Evolutionary conservation across 2,888 invertebrate genomes (phyloP), one percentile per base, ranked within the genome.

Genomic region (Thera obeliscata): DNA sequence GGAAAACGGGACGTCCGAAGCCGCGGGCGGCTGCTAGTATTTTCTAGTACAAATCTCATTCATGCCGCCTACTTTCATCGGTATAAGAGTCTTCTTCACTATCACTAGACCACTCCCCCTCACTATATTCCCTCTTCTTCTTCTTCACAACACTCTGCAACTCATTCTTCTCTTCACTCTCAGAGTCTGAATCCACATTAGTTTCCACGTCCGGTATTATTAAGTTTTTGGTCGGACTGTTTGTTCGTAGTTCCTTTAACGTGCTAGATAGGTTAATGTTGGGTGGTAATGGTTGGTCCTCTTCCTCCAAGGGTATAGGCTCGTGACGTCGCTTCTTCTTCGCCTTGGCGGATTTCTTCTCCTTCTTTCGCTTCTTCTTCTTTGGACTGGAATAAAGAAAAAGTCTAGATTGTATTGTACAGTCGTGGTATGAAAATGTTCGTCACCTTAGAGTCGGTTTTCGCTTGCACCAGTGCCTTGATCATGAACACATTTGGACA

Each of bases 21-120:
- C 22, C 22, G 22, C 22, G 22, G 22, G 22, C 22, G 1, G 46
- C 22, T 22, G 22, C 22, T 22, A 22, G 22, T 22, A 8, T 46
- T 12, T 46, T 9, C 43, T 46, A 46, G 9, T 43, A 41, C 9
- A 9, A 3, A 12, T 2, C 43, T 43, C 38, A 12, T 59, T 64
- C 56, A 7, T 71, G 77, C 11, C 64, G 52, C 7, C n/a, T 55
- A 54, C 60, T 66, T 2, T 22, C 60, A n/a, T 66, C 66, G 0
- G 66, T 57, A n/a, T 12, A 41, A 0, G 91, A 91, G 64, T 89
- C 88, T 0, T 75, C 85, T 50, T 87, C 87, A 56, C 87, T 91
- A 62, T 93, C 91, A 69, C 90, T 91, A 1, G 92, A 92, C 93
- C 93, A 93, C 83, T 93, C 93, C 8, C 93, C 93, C 68, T 93